These are phyloP conservation scores for Cryptoprocta ferox DNA, from an alignment of 2,797 vertebrate genomes.

Conservation along the genomic window DNA sequence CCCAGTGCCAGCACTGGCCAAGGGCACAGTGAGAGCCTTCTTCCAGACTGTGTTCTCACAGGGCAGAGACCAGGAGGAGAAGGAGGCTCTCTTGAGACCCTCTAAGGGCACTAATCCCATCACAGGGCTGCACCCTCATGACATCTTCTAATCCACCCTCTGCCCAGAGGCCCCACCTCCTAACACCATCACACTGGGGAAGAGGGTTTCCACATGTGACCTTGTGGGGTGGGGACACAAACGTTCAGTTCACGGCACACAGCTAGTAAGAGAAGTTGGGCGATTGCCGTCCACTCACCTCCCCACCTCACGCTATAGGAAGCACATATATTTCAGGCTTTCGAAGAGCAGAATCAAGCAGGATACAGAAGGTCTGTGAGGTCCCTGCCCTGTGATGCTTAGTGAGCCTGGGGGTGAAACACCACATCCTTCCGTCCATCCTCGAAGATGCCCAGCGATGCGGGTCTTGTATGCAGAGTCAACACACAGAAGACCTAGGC, in stretches of 20 bases:
- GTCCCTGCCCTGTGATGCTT: neutral
- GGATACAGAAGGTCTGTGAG: neutral
- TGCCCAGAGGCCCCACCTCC: neutral
- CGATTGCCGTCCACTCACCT: neutral
- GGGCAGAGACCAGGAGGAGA: neutral
- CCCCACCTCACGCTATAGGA: fast-evolving
- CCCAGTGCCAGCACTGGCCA: neutral
- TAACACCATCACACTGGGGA: neutral
- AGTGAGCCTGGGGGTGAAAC: fast-evolving
- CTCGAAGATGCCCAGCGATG: fast-evolving
- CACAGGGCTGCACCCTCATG: neutral
- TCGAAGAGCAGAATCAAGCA: neutral
- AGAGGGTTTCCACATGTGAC: neutral
- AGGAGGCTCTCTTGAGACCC: neutral
- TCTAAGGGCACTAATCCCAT: neutral
- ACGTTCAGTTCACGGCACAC: neutral
- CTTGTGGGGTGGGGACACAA: fast-evolving
- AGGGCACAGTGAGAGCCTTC: neutral
- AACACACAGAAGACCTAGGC: neutral
- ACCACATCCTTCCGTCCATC: neutral
- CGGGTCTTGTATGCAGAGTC: fast-evolving
- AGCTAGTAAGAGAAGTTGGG: neutral
- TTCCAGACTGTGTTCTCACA: neutral
- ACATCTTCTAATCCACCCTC: neutral
- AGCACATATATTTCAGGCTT: neutral